phyloP scores from a whole-genome alignment of 2,888 invertebrate genomes.

The Coelogynopora nodosa region DNA sequence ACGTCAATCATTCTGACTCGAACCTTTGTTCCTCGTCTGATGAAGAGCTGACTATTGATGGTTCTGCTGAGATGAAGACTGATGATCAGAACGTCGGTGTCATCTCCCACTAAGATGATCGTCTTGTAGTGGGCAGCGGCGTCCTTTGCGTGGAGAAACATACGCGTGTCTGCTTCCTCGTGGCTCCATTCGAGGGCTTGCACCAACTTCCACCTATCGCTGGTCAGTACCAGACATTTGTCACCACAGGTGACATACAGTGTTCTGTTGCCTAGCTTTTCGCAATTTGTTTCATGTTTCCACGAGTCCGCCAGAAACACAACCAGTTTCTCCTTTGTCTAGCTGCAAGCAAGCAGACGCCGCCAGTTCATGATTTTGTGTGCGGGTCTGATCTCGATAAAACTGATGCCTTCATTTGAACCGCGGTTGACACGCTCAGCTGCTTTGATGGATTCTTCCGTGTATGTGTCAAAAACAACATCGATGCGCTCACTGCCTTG shows the following conservation, averaged over 20 bases:
- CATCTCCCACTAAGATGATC: background rate
- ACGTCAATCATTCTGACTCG: constrained; percentile 26
- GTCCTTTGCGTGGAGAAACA: background rate
- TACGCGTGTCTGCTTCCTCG: constrained; percentile 8
- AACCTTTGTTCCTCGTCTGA: constrained; percentile 9
- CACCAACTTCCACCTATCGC: background rate
- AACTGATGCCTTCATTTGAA: background rate
- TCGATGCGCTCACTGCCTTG: background rate
- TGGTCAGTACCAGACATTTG: background rate
- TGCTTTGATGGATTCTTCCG: background rate
- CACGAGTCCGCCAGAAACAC: background rate
- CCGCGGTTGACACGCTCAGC: background rate
- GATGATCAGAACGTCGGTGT: background rate
- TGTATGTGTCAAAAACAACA: background rate
- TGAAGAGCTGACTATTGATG: background rate
- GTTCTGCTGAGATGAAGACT: background rate
- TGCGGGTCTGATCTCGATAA: background rate
- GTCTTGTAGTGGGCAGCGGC: background rate
- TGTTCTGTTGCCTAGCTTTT: background rate
- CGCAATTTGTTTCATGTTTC: background rate
- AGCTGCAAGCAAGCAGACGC: background rate
- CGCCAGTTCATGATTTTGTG: background rate
- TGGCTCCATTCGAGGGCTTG: background rate
- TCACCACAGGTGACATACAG: background rate
- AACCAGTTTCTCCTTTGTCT: background rate